Base-by-base conservation (phyloP, 1,140 invertebrate species). In the Drosophila azteca region DNA sequence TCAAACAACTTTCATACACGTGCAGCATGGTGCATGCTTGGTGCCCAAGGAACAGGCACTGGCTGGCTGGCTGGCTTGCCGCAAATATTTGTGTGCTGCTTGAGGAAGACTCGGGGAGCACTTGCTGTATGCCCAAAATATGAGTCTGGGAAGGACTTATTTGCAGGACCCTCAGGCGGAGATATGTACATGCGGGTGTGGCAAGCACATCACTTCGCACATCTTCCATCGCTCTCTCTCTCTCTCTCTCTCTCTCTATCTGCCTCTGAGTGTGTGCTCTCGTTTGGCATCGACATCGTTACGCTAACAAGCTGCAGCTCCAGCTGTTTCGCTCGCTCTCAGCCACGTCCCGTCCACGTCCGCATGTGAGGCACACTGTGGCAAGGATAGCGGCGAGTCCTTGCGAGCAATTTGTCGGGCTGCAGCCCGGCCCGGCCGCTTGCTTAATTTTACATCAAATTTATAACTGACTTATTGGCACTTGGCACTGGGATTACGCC, bases 401-500 rank as follows among this genome's bases (percentile, higher is more conserved):
- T 48, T 49, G 62, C 62, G n/a, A 76, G 63, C 71, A 75, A 76
- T 75, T 76, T 76, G 72, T 60, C 63, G 72, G 43, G 22, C 39
- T 15, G 39, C 44, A 22, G 39, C 22, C 55, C 43, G 48, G 39
- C 22, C 55, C 43, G 48, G 49, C 15, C 77, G 76, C 69, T 76
- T 87, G 83, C 83, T 87, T 87, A 87, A 87, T 87, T 87, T 82
- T 78, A 88, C 80, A 87, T 87, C 83, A 87, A 87, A 87, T 87
- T 87, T 87, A 87, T 87, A 88, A 87, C 82, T 82, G 82, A 87
- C 82, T 87, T 87, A 87, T 87, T 87, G 82, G 82, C 82, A 87
- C 83, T 87, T 87, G 83, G 82, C 78, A 87, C 65, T 78, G 65
- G 77, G 70, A 85, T 85, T 85, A 87, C 80, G 83, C 69, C 78